Conservation (phyloP, 64 coral and sea anemone genomes). For the Actinia tenebrosa region DNA sequence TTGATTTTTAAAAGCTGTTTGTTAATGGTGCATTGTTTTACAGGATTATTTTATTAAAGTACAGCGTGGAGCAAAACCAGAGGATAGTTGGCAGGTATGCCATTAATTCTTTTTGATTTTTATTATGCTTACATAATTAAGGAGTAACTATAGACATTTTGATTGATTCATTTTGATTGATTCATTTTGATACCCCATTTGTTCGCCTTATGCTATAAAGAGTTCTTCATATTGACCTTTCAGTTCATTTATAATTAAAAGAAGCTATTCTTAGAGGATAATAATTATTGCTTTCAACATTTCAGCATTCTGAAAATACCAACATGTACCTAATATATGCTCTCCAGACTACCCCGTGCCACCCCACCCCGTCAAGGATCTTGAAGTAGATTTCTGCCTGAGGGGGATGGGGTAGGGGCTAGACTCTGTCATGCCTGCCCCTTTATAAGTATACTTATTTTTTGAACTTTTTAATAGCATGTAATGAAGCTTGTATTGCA, state of each 20-base stretch:
- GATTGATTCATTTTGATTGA: too few species aligned
- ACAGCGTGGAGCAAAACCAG: constrained; percentile 89
- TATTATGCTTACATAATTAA: neutral
- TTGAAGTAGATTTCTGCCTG: too few species aligned
- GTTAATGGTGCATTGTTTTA: constrained; percentile 5
- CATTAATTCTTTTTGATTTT: neutral
- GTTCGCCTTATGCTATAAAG: neutral
- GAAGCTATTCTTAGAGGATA: neutral
- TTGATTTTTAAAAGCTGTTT: neutral
- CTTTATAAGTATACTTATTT: too few species aligned
- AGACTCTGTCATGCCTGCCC: too few species aligned
- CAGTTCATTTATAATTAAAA: neutral
- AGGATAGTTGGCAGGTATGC: constrained; percentile 83
- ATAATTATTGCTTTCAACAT: neutral
- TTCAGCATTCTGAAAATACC: neutral
- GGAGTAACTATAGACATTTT: too few species aligned
- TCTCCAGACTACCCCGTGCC: too few species aligned
- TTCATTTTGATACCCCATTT: too few species aligned
- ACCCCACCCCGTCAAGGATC: too few species aligned
- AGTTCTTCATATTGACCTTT: neutral
- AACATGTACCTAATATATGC: neutral
- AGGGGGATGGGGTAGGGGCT: too few species aligned
- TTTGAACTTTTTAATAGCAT: too few species aligned
- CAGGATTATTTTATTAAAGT: constrained; percentile 98
- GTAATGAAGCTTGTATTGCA: too few species aligned